A percentile compares a stretch with the other conserved stretches of the same genome.
phyloP scores from a whole-genome alignment of 2,888 invertebrate genomes.

The Apotomis betuletana region DNA sequence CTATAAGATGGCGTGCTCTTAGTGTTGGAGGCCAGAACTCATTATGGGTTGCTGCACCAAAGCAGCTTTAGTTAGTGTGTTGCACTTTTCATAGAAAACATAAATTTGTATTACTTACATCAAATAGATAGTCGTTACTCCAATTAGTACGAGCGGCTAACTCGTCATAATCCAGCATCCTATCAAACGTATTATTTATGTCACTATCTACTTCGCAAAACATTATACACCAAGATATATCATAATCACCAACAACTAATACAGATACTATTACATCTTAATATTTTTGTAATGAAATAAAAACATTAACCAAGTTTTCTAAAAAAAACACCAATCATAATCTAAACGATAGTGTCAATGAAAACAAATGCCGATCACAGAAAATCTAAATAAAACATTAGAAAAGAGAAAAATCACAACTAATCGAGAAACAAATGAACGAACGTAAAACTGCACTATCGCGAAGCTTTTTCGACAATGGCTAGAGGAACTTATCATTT shows the following conservation, averaged over 20 bases:
- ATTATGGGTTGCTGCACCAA: too few relatives aligned
- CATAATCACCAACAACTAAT: neutral
- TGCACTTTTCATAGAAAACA: too few relatives aligned
- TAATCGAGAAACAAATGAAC: neutral
- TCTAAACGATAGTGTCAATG: too few relatives aligned
- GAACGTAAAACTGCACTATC: constrained; percentile 14
- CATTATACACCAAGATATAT: neutral
- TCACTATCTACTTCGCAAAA: constrained; percentile 5
- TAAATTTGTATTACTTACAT: constrained; percentile 53
- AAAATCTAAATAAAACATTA: neutral
- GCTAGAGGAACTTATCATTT: constrained; percentile 21
- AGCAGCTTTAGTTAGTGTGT: too few relatives aligned
- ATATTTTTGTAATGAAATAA: too few relatives aligned
- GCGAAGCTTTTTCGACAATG: constrained; percentile 20
- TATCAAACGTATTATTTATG: neutral
- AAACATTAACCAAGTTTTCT: neutral
- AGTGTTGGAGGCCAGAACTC: too few relatives aligned
- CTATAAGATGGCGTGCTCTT: too few relatives aligned
- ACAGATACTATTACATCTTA: too few relatives aligned
- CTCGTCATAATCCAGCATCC: constrained; percentile 35
- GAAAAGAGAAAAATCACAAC: neutral
- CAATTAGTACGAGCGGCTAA: constrained; percentile 50
- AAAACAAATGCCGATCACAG: too few relatives aligned
- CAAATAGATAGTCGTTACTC: constrained; percentile 58
- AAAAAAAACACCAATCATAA: neutral